These are phyloP conservation scores for Oxystoma pomonae DNA, from an alignment of 2,888 invertebrate genomes.

Conservation along the genomic window DNA sequence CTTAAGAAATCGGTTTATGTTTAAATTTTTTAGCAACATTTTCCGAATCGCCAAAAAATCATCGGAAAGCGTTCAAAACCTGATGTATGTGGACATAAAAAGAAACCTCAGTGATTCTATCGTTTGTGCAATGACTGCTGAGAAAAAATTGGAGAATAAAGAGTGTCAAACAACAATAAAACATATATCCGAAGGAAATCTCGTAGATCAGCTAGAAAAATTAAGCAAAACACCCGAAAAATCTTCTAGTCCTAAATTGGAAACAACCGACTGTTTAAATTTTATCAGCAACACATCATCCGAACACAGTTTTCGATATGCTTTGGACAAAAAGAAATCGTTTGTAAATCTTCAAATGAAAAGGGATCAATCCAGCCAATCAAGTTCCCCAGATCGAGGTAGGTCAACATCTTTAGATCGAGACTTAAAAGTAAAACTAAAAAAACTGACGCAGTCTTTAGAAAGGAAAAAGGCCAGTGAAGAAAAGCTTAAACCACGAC, in stretches of 20 bases:
- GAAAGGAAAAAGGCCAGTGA: neutral
- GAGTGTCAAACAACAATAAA: neutral
- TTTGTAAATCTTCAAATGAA: slow-evolving; percentile 2
- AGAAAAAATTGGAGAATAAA: neutral
- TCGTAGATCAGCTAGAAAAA: neutral
- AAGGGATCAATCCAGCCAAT: neutral
- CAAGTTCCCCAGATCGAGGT: too few relatives aligned
- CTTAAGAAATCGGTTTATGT: slow-evolving; percentile 23
- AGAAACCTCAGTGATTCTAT: slow-evolving; percentile 24
- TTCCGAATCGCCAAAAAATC: slow-evolving; percentile 23
- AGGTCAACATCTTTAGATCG: too few relatives aligned
- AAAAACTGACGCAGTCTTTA: slow-evolving; percentile 10
- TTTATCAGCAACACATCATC: slow-evolving; percentile 16
- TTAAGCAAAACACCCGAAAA: neutral
- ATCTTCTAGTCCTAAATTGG: slow-evolving; percentile 3
- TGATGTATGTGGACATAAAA: slow-evolving; percentile 13
- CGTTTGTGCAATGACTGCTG: neutral
- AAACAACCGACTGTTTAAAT: neutral
- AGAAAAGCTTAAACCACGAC: neutral
- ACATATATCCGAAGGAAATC: slow-evolving; percentile 6
- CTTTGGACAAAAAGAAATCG: slow-evolving; percentile 6
- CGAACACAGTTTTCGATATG: slow-evolving; percentile 13
- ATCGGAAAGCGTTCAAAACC: slow-evolving; percentile 7
- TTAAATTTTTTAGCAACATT: slow-evolving; percentile 24
- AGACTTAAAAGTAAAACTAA: slow-evolving; percentile 17